Evolutionary conservation across 2,888 invertebrate species (phyloP).

Genomic region (Eupithecia centaureata): DNA sequence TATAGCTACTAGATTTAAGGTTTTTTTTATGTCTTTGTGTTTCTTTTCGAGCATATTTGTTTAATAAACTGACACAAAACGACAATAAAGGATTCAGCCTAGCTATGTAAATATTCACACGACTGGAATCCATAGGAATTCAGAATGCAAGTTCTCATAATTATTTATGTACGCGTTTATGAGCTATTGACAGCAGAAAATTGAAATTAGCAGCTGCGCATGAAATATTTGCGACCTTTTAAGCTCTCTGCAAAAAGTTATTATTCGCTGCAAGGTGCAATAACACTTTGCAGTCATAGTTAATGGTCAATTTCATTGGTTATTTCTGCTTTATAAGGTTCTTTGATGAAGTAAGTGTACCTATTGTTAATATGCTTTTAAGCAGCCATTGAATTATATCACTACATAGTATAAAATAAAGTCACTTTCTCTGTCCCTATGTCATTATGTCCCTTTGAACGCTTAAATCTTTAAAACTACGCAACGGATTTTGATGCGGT

Average conservation of each 20-base stretch:
- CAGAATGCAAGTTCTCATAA: slow-evolving; percentile 21
- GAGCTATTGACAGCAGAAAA: slow-evolving; percentile 56
- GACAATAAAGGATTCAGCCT: neutral
- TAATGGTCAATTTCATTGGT: slow-evolving; percentile 26
- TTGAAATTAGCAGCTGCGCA: slow-evolving; percentile 53
- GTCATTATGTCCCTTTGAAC: no score
- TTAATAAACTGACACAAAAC: neutral
- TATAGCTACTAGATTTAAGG: no score
- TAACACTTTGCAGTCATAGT: slow-evolving; percentile 26
- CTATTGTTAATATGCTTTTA: neutral
- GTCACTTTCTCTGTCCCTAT: no score
- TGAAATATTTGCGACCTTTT: slow-evolving; percentile 42
- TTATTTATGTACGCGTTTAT: slow-evolving; percentile 40
- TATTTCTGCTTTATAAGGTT: neutral
- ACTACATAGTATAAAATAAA: no score
- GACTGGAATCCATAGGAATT: neutral
- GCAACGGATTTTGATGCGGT: no score
- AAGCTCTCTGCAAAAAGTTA: slow-evolving; percentile 31
- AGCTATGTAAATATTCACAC: neutral
- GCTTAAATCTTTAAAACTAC: no score
- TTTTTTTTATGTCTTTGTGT: no score
- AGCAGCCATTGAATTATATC: neutral
- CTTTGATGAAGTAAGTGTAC: neutral
- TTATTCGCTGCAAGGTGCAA: slow-evolving; percentile 30
- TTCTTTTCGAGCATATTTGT: neutral